Evolutionary conservation across 2,797 vertebrate genomes (phyloP), one percentile per base, ranked within the genome.

Genomic region (Gouania willdenowi): DNA sequence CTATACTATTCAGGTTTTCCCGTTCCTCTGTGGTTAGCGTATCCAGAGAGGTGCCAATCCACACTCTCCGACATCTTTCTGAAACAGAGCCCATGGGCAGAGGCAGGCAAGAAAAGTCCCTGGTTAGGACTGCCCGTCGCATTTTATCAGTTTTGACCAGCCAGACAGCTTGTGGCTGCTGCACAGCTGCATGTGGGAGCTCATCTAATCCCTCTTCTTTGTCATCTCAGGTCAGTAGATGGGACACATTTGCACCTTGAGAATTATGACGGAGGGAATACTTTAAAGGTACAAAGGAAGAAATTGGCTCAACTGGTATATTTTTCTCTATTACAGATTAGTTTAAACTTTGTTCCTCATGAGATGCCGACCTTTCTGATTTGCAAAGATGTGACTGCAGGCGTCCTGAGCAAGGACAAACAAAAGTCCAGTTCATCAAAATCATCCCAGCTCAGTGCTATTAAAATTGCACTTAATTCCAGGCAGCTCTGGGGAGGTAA

Each of bases 61-160:
- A 76, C 61, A 60, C 37, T 1, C 81, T 61, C 66, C 59, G 22
- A 30, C 49, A 49, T 56, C 45, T 63, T 47, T 60, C 46, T 31
- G 44, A 71, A 48, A 58, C 22, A 8, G 46, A 53, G 58, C 79
- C 77, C 61, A 29, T 40, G 60, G 78, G 60, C 59, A 19, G 40
- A 29, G 22, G 23, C 57, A 56, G 53, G 27, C 55, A 44, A n/a
- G n/a, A n/a, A 32, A 8, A 69, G 63, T 87, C 84, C 81, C 83
- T 66, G 41, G 69, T 73, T 72, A 77, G 63, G 59, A 82, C 70
- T 47, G 0, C 41, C 45, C 32, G 31, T 49, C 11, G 66, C 66
- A 78, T 85, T 84, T 79, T 71, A 79, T 86, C 83, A 88, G 79
- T 86, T 85, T 83, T 89, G 87, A 84, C 84, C 85, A 74, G 82